A percentile compares a stretch with the other conserved stretches of the same genome.
Evolutionary conservation across 2,888 invertebrate species (phyloP).

Genomic region (Iphiclides podalirius): DNA sequence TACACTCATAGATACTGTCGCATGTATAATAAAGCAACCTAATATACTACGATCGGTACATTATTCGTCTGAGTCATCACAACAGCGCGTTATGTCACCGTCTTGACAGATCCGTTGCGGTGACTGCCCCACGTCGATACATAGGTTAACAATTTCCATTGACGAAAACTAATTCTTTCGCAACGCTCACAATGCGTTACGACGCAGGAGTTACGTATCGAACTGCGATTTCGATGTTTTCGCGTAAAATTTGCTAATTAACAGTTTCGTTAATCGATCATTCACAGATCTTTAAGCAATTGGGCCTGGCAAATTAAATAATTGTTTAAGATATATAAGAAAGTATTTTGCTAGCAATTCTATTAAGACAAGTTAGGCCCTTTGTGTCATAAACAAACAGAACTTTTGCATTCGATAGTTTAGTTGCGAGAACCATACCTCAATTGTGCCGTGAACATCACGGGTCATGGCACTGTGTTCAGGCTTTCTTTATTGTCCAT

Average conservation of each 20-base stretch:
- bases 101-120: slow-evolving; percentile 12
- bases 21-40: not conserved
- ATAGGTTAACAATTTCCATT: slow-evolving; percentile 10
- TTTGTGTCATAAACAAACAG: too few species aligned
- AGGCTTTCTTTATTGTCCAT: too few species aligned
- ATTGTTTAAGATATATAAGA: not conserved
- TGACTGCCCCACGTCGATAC: slow-evolving; percentile 6
- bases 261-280: slow-evolving; percentile 1
- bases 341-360: too few species aligned
- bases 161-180: slow-evolving; percentile 8
- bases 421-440: too few species aligned
- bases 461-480: too few species aligned
- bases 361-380: too few species aligned
- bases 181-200: not conserved
- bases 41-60: not conserved
- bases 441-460: too few species aligned
- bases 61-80: slow-evolving; percentile 27
- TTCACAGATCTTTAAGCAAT: not conserved
- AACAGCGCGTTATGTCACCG: slow-evolving; percentile 29
- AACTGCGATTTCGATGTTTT: not conserved
- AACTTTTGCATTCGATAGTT: too few species aligned
- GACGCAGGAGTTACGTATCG: not conserved
- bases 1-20: not conserved
- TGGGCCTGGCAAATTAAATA: not conserved
- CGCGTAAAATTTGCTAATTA: not conserved